These are phyloP conservation scores for Carposina sasakii DNA, from an alignment of 1,140 invertebrate genomes.

Conservation along the genomic window DNA sequence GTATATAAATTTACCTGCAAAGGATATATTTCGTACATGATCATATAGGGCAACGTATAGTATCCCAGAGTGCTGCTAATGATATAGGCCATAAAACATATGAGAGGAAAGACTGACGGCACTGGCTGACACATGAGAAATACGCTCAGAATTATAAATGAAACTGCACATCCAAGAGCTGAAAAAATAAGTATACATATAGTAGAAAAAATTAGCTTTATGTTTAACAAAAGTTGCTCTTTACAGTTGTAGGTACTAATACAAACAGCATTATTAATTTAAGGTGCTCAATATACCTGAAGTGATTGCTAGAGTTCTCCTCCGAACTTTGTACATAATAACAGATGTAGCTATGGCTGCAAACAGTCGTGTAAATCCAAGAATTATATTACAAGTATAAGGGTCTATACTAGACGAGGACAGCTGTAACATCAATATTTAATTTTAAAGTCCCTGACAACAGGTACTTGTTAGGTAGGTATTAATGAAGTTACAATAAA, in stretches of 20 bases:
- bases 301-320: conserved; percentile 28
- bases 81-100: conserved; percentile 34
- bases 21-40: conserved; percentile 47
- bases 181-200: conserved; percentile 15
- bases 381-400: conserved; percentile 25
- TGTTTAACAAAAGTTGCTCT: too few relatives aligned
- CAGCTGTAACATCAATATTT: too few relatives aligned
- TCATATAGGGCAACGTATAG: conserved; percentile 38
- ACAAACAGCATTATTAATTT: too few relatives aligned
- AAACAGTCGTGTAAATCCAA: conserved; percentile 27
- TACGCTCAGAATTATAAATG: conserved; percentile 21
- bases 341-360: conserved; percentile 18
- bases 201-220: too few relatives aligned
- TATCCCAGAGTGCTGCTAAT: conserved; percentile 37
- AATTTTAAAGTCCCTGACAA: too few relatives aligned
- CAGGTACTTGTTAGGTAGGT: too few relatives aligned
- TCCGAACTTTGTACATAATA: conserved; percentile 30
- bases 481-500: too few relatives aligned
- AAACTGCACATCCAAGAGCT: conserved; percentile 34
- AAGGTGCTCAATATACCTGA: conserved; percentile 38
- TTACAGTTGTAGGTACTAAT: too few relatives aligned
- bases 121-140: conserved; percentile 16
- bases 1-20: conserved; percentile 40
- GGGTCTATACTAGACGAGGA: conserved; percentile 31
- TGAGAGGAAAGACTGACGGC: conserved; percentile 25